Evolutionary conservation across 2,113 vertebrate genomes (phyloP), one percentile per base, ranked within the genome.

Genomic region (Mungos mungo): DNA sequence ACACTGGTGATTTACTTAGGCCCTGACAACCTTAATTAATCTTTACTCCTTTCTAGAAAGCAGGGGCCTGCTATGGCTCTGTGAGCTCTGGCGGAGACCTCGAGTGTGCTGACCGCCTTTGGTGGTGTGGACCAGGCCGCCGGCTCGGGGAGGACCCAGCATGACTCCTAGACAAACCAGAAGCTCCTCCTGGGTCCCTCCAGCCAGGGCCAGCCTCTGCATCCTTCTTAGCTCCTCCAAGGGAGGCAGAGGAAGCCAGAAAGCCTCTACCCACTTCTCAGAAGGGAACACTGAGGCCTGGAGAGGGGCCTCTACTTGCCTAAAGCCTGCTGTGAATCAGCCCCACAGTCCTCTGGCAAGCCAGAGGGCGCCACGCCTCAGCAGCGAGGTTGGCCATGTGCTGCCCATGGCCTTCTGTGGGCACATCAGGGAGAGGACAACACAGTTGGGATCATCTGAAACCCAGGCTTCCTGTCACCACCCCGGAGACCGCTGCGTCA

Each of bases 1-100:
- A 85, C 89, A 57, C 71, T 45, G 60, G 93, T 96, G 95, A 97
- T 68, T 87, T 57, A 90, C 95, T 92, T 92, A 96, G 93, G 69
- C 76, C 83, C 96, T 97, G 96, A 96, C 96, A 96, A 85, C 86
- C 88, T 54, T 96, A 92, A 97, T 95, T 95, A 84, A 68, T 80
- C 80, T 52, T 84, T 29, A 27, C 80, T 88, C 57, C 80, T 92
- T 90, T 81, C 83, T 45, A 9, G 54, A 65, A 35, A 74, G 31
- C 5, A 0, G 63, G 71, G 41, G 77, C 33, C 45, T 68, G 41
- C 10, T 41, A 74, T 1, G 10, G 63, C 72, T 8, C 57, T 5
- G 29, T 3, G 68, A 76, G 63, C 90, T 50, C 69, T 21, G 79
- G 29, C 16, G 0, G 60, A 47, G 35, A 52, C 31, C 35, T 50